Evolutionary conservation across 2,113 vertebrate species (phyloP).

Genomic region (Sturnus vulgaris): DNA sequence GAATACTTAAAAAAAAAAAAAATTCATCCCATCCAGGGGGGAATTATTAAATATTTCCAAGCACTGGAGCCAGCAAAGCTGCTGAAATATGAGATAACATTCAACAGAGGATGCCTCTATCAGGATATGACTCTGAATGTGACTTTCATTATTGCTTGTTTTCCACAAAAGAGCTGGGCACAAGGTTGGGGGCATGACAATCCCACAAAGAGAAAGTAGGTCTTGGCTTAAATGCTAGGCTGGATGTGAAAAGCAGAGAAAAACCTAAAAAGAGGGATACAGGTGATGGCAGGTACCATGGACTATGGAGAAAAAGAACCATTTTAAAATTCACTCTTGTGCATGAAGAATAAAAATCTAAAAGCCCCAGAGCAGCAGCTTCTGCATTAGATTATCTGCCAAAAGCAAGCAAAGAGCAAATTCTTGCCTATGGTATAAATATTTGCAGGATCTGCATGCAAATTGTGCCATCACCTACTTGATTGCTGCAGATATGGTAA

Average conservation of each 20-base stretch:
- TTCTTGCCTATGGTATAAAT: background rate
- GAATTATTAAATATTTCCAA: slow-evolving; percentile 6
- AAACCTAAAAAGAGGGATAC: background rate
- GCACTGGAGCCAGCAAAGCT: slow-evolving; percentile 5
- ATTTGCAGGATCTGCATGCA: background rate
- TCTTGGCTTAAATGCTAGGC: background rate
- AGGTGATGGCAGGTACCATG: background rate
- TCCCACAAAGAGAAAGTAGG: slow-evolving; percentile 13
- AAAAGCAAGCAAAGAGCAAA: background rate
- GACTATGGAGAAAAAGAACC: background rate
- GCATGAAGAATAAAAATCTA: background rate
- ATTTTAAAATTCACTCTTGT: background rate
- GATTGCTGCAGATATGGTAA: background rate
- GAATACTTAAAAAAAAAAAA: background rate
- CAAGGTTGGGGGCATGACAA: background rate
- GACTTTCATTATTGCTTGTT: background rate
- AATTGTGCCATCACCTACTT: background rate
- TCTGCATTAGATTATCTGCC: background rate
- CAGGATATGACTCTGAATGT: background rate
- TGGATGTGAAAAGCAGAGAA: background rate
- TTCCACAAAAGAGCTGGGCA: background rate
- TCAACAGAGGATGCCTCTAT: background rate
- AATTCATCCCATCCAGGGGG: background rate
- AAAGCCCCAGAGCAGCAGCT: background rate
- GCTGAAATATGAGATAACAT: slow-evolving; percentile 55